Base-by-base conservation (phyloP, 2,113 vertebrate genomes). In the Casuarius casuarius region DNA sequence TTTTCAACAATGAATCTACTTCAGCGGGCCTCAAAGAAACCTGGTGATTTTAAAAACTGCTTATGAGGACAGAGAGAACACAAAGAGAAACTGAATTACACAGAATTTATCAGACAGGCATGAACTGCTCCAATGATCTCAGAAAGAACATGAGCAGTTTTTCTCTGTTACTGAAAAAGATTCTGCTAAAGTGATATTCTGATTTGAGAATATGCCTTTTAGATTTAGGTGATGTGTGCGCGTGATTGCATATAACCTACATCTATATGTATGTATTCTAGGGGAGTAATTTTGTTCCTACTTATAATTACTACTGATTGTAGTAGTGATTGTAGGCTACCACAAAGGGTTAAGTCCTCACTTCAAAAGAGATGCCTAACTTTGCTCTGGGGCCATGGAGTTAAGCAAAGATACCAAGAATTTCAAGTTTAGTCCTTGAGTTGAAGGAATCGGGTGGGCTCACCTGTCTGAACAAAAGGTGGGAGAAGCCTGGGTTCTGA, bases 341-440 rank as follows among this genome's bases (percentile, higher is more conserved):
- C 75, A 74, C 22, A 90, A 92, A 94, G 78, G 62, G 73, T 91
- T 95, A 95, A 94, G 33, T 82, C 15, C 48, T 89, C 75, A 76
- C 91, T 95, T 96, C 93, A 96, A 95, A 95, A 90, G 91, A 87
- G 44, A 79, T 83, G 66, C 38, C 71, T 82, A 1, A 40, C 20
- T 91, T 78, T 95, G 87, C 91, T 94, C 7, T 28, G 52, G 52
- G 33, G 74, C 89, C 71, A 89, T 46, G 91, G 71, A 95, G 92
- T 90, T 94, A 96, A 95, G 92, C 49, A 86, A 74, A 40, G 83
- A 92, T 90, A 80, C 68, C 72, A 77, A 93, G 95, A 90, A 54
- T 93, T 96, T 94, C 65, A 90, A 63, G 89, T 89, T 63, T 68
- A 72, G 82, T 29, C 78, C 91, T 65, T n/a, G 26, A 56, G 56